Base-by-base conservation (phyloP, 1,140 invertebrate species). In the Drosophila malerkotliana region DNA sequence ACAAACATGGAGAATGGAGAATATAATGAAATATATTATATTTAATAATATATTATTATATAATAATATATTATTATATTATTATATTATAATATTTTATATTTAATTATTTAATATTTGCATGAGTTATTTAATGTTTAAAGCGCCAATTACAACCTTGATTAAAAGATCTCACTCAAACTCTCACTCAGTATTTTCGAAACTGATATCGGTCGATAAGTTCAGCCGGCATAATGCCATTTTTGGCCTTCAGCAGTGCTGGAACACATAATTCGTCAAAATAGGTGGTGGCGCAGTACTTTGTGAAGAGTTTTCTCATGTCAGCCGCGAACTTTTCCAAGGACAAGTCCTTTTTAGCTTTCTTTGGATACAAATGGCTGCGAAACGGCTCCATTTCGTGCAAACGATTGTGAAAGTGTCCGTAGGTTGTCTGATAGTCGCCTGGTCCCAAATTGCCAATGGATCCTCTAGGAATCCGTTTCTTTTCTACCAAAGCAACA, bases 291-390 rank as follows among this genome's bases (percentile, higher is more conserved):
- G 79, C 10, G 26, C 63, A 51, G n/a, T 79, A 83, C 47, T 88
- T 88, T 8, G 63, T 78, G 10, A 88, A 87, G 0, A 83, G 53
- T 21, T 83, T 87, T 10, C 83, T 83, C 76, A 88, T 87, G n/a
- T 47, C 63, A 14, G 67, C 47, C 4, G 21, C 39, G 47, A 85
- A 85, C 3, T 32, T 24, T 0, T 57, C 61, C 6, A 73, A 4
- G 1, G 58, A 26, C 24, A 83, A 14, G n/a, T 60, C 14, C 26
- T 66, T 71, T 32, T 63, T 71, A 6, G 60, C 37, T 2, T 52
- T 49, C 2, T 47, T 51, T 24, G 51, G 26, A 10, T 78, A 54
- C 21, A 45, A 34, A 8, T 18, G 45, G 6, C 37, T 24, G 6
- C 44, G 45, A 26, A 77, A 64, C 0, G 21, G 24, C 3, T 68